Base-by-base conservation (phyloP, 2,888 invertebrate species). In the Tachina lurida region DNA sequence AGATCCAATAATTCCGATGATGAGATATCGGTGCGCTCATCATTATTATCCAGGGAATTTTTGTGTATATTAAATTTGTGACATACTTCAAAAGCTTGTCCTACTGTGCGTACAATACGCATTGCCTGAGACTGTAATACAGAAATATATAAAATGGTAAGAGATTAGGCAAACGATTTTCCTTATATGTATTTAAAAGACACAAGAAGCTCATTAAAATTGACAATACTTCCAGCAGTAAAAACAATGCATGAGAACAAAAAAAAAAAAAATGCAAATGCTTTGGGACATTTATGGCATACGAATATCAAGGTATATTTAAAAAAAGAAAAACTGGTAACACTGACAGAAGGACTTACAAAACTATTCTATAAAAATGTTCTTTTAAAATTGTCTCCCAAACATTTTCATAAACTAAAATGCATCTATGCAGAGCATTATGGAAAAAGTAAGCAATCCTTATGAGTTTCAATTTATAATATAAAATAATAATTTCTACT, bases 71-170 rank as follows among this genome's bases (percentile, higher is more conserved):
- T 96, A 93, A 97, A 95, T 94, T 98, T 98, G 95, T 99, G 99
- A 95, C 99, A 99, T 93, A 99, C 99, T 94, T 99, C 99, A 94
- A 99, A 99, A 52, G 99, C 99, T 94, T 99, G 99, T 65, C 99
- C 99, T 88, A 99, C 98, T 10, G 99, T 99, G 90, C 99, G 96
- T 86, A 99, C 99, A 89, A 99, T 97, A 89, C 97, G 95, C 98
- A 99, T 98, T 47, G 99, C 99, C 94, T 99, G 98, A 93, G 97
- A 98, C 99, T 99, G 95, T 15, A 94, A 93, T 86, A 88, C 89
- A n/a, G 15, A 49, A 19, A 10, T 52, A 15, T 39, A 49, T 7
- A 31, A 12, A 31, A 15, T 7, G 7, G 5, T 31, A 31, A 31
- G 7, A 31, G 31, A 31, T 31, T 31, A 31, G 7, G 7, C 22